These are phyloP conservation scores for Onychorhynchus coronatus DNA, from an alignment of 2,113 vertebrate species.

Conservation along the genomic window DNA sequence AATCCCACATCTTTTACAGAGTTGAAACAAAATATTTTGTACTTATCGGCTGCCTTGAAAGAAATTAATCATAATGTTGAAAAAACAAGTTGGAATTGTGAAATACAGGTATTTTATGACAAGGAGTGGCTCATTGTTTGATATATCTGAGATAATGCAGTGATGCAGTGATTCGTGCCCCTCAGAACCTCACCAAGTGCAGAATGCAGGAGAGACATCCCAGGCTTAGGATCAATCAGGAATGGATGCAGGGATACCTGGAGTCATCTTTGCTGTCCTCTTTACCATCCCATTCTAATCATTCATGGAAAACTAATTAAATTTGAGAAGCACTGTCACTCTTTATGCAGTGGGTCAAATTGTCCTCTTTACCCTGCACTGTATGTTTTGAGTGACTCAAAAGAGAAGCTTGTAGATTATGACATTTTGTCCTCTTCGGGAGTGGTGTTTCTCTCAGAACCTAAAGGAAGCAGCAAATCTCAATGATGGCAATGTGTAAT, in stretches of 20 bases:
- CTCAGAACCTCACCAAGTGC: not conserved
- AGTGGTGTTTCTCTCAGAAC: not conserved
- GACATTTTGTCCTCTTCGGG: not conserved
- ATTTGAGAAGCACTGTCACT: not conserved
- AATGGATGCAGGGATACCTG: not conserved
- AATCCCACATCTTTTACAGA: not conserved
- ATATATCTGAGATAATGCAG: not conserved
- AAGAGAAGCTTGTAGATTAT: not conserved
- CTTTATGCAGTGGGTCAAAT: not conserved
- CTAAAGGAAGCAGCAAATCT: not conserved
- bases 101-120: not conserved
- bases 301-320: not conserved
- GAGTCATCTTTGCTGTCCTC: not conserved
- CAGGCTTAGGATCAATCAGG: not conserved
- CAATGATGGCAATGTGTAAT: not conserved
- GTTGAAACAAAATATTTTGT: not conserved
- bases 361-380: not conserved
- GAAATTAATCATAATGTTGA: not conserved
- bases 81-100: not conserved
- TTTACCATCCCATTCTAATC: not conserved
- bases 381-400: not conserved
- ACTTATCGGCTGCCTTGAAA: not conserved
- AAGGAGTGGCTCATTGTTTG: not conserved
- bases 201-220: not conserved
- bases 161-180: fast-evolving